Evolutionary conservation across 2,797 vertebrate species (phyloP), one percentile per base, ranked within the genome.

Genomic region (Australoheros facetus): DNA sequence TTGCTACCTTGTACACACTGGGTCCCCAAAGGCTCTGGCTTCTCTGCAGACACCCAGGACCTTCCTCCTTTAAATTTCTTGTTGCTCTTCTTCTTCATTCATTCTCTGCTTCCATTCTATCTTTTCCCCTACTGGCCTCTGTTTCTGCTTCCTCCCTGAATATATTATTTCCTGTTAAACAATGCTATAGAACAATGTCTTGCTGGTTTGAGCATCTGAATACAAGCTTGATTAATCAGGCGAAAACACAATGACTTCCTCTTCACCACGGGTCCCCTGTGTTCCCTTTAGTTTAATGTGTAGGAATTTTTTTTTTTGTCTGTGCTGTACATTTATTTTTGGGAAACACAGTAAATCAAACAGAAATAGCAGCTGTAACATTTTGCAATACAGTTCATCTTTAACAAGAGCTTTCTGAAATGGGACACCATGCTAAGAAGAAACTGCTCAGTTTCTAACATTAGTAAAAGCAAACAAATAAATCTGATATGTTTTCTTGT

Each of bases 1-100:
- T 95, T 94, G 95, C 92, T 88, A 91, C 91, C 92, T 94, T 92
- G 93, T 94, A 94, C 91, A 92, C 89, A 88, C 77, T 80, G 71
- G 72, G 84, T 94, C 93, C 93, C 93, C 83, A 71, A 86, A 91
- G 94, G 91, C 88, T 82, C 75, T 28, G 78, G 76, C 84, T 87
- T 77, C 87, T 90, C 87, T 78, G 71, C 77, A 90, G 91, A 91
- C 91, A 82, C 80, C 78, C 75, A 78, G 71, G 78, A 80, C 82
- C 79, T 83, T 86, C 85, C 21, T 91, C 85, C 72, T 86, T 80
- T 73, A 79, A 87, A 73, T 82, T 80, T 9, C 66, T 51, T 73
- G 39, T 48, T 30, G 39, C 66, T 76, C 82, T 7, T 85, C 89
- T 56, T 77, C 76, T 69, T 87, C 82, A 7, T 57, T 77, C 57